These are phyloP conservation scores for Echeneis naucrates DNA, from an alignment of 2,797 vertebrate species.

Conservation along the genomic window DNA sequence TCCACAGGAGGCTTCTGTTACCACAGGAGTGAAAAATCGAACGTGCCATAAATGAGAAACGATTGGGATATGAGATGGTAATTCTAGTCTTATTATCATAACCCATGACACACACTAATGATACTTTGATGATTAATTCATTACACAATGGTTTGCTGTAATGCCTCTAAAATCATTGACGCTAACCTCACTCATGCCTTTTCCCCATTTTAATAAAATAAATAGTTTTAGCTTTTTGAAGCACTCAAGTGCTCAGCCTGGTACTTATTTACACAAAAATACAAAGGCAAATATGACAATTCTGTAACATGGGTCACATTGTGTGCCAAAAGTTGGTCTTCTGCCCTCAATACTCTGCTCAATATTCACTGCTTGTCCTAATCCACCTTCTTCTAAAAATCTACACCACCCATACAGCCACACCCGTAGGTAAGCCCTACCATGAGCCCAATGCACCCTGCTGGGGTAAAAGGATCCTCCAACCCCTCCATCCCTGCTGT, in stretches of 20 bases:
- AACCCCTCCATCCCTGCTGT: conserved; percentile 19
- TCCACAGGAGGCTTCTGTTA: conserved; percentile 60
- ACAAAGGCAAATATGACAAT: conserved; percentile 12
- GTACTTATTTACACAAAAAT: conserved; percentile 31
- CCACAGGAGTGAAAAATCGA: conserved; percentile 68
- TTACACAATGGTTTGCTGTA: conserved; percentile 43
- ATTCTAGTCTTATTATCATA: conserved; percentile 66
- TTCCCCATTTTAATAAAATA: conserved; percentile 32
- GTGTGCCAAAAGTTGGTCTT: conserved; percentile 24
- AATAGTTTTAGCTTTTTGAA: conserved; percentile 20
- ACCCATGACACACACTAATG: conserved; percentile 53
- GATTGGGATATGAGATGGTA: conserved; percentile 64
- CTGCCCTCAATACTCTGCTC: conserved; percentile 34
- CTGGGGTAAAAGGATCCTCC: conserved; percentile 57
- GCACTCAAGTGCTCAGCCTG: conserved; percentile 21
- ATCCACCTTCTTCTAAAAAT: conserved; percentile 67
- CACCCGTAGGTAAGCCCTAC: conserved; percentile 51
- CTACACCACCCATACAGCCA: conserved; percentile 52
- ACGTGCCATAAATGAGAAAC: conserved; percentile 56
- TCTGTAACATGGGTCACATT: conserved; percentile 5
- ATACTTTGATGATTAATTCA: conserved; percentile 65
- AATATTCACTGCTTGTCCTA: conserved; percentile 48
- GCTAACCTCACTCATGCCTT: conserved; percentile 37
- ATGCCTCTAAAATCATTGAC: conserved; percentile 39
- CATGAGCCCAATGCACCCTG: conserved; percentile 35